phyloP scores from a whole-genome alignment of 2,888 invertebrate genomes.

The Aleiodes testaceus region DNA sequence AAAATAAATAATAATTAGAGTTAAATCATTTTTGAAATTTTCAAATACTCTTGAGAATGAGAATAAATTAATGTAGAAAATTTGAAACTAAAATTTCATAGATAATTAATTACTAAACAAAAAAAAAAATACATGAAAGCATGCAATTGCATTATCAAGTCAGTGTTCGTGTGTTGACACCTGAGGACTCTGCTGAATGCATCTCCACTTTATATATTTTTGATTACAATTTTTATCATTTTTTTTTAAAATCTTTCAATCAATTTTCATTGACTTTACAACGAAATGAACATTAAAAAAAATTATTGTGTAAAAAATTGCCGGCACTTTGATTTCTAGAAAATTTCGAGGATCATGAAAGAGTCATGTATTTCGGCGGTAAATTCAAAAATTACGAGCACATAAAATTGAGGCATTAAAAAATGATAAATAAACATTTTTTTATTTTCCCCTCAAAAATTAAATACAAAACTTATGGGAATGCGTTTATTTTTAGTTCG shows the following conservation, averaged over 20 bases:
- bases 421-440: background rate
- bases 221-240: slow-evolving; percentile 10
- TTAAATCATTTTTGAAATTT: slow-evolving; percentile 24
- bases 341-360: too few species aligned
- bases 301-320: too few species aligned
- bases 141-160: slow-evolving; percentile 60
- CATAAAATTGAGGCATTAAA: too few species aligned
- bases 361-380: background rate
- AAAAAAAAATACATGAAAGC: slow-evolving; percentile 48
- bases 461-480: too few species aligned
- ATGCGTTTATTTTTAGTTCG: too few species aligned
- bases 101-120: slow-evolving; percentile 18
- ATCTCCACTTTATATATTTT: slow-evolving; percentile 38
- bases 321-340: too few species aligned
- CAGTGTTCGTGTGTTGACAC: slow-evolving; percentile 59
- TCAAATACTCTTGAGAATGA: slow-evolving; percentile 33
- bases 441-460: background rate
- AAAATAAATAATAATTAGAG: slow-evolving; percentile 7
- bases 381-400: background rate
- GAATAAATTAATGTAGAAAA: slow-evolving; percentile 28
- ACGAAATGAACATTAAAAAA: background rate
- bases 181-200: slow-evolving; percentile 55
- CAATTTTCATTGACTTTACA: slow-evolving; percentile 16
- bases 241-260: slow-evolving; percentile 3
- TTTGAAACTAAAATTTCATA: slow-evolving; percentile 26